These are phyloP conservation scores for Dynastes maya DNA, from an alignment of 2,888 invertebrate genomes.

Conservation along the genomic window DNA sequence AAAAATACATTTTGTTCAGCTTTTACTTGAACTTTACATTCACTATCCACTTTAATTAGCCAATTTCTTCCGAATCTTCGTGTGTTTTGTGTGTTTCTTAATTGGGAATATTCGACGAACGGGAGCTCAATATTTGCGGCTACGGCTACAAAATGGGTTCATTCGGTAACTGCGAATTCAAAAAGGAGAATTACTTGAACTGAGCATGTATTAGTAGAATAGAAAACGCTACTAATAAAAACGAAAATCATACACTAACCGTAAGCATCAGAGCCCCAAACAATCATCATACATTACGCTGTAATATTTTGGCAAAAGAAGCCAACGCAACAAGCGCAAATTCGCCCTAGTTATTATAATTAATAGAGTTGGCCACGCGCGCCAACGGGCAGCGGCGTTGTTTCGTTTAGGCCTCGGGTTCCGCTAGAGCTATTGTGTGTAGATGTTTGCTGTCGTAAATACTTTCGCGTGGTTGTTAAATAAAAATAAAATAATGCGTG, in stretches of 20 bases:
- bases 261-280: conserved; percentile 11
- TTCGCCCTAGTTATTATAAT: neutral
- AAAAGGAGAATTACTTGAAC: conserved; percentile 11
- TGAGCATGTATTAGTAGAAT: neutral
- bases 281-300: too few relatives aligned
- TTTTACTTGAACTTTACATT: too few relatives aligned
- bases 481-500: too few relatives aligned
- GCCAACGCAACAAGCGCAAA: conserved; percentile 4
- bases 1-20: too few relatives aligned
- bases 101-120: neutral
- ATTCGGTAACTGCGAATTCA: conserved; percentile 30
- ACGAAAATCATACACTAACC: conserved; percentile 2
- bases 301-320: neutral
- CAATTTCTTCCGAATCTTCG: conserved; percentile 25
- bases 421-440: too few relatives aligned
- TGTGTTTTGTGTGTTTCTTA: neutral
- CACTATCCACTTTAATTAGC: neutral
- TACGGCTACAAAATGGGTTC: conserved; percentile 17
- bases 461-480: too few relatives aligned
- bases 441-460: too few relatives aligned
- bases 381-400: too few relatives aligned
- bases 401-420: too few relatives aligned
- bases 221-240: neutral
- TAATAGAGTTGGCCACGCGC: neutral
- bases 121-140: conserved; percentile 16